A percentile compares a stretch with the other conserved stretches of the same genome.
phyloP scores from a whole-genome alignment of 2,888 invertebrate genomes.

The Protophormia terraenovae region DNA sequence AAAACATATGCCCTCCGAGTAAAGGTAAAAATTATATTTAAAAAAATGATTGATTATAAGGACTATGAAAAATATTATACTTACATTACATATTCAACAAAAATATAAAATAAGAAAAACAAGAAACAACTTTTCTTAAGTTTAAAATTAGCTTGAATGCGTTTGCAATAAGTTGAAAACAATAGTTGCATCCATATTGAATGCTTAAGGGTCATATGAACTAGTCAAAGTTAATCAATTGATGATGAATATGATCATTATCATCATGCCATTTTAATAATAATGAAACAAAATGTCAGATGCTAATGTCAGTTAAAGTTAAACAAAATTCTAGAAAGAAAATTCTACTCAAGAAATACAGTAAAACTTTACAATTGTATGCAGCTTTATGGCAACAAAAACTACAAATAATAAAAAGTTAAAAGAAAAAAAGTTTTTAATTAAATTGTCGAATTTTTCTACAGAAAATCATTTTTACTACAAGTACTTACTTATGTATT shows the following conservation, averaged over 20 bases:
- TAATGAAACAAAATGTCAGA: constrained; percentile 48
- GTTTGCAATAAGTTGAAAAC: constrained; percentile 29
- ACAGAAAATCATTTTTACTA: constrained; percentile 39
- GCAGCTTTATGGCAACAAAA: constrained; percentile 32
- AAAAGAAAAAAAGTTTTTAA: constrained; percentile 54
- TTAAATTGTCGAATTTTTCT: constrained; percentile 52
- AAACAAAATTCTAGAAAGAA: constrained; percentile 9
- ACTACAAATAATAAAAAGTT: background rate
- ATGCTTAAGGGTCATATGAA: constrained; percentile 53
- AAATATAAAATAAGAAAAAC: background rate
- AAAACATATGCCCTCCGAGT: constrained; percentile 45
- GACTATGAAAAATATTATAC: constrained; percentile 10
- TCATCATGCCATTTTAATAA: constrained; percentile 16
- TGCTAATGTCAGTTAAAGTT: constrained; percentile 53
- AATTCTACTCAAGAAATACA: constrained; percentile 20
- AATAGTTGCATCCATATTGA: constrained; percentile 37
- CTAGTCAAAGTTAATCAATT: constrained; percentile 64
- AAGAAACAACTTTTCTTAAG: constrained; percentile 30
- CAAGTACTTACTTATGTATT: background rate
- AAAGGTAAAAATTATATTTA: constrained; percentile 5
- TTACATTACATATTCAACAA: background rate
- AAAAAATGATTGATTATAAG: constrained; percentile 63
- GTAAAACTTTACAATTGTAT: constrained; percentile 35
- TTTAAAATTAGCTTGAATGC: constrained; percentile 23
- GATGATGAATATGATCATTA: constrained; percentile 25